phyloP scores from a whole-genome alignment of 1,140 invertebrate genomes.

The Phthorimaea operculella region DNA sequence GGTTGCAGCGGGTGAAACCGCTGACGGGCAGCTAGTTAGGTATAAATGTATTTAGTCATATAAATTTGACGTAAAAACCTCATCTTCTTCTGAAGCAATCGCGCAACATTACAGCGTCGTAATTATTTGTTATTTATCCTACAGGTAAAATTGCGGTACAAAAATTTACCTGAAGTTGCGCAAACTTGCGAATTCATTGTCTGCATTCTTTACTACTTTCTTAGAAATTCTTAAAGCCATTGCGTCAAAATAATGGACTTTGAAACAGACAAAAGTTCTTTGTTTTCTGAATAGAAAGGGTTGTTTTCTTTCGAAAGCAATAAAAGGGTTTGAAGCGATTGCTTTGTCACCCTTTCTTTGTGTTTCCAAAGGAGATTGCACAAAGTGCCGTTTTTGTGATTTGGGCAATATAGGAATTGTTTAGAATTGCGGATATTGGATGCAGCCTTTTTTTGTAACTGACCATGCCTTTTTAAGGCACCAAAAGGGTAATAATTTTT shows the following conservation, averaged over 20 bases:
- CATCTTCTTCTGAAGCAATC: too few species aligned
- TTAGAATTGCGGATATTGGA: slow-evolving; percentile 8
- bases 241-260: slow-evolving; percentile 57
- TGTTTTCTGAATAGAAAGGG: slow-evolving; percentile 50
- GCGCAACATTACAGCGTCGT: too few species aligned
- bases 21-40: too few species aligned
- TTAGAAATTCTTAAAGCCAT: slow-evolving; percentile 37
- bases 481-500: background rate
- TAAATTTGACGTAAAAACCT: too few species aligned
- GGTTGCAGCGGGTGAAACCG: too few species aligned
- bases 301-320: slow-evolving; percentile 54
- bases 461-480: background rate
- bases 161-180: slow-evolving; percentile 11
- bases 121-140: too few species aligned
- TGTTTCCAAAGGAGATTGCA: slow-evolving; percentile 42
- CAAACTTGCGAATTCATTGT: slow-evolving; percentile 7
- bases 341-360: slow-evolving; percentile 53
- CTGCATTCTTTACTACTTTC: slow-evolving; percentile 24
- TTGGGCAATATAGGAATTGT: slow-evolving; percentile 30
- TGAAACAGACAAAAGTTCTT: slow-evolving; percentile 37
- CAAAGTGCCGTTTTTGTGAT: slow-evolving; percentile 44
- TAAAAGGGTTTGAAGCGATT: slow-evolving; percentile 43
- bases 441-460: background rate
- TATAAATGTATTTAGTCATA: too few species aligned
- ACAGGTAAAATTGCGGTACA: background rate